Conservation (phyloP, 2,888 invertebrate species). For the Campoletis raptor region DNA sequence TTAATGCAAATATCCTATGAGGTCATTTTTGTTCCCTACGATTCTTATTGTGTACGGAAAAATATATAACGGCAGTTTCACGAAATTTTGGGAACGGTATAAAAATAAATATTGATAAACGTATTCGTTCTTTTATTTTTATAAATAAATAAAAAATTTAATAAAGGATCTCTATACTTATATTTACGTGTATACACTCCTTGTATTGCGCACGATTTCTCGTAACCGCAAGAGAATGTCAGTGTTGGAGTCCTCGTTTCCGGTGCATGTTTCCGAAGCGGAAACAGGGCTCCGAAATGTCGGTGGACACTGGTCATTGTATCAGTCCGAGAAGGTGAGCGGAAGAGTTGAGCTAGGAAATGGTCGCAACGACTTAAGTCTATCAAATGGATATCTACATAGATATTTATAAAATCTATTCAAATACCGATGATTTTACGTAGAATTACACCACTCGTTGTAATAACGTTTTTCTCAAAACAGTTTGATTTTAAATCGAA, state of each 20-base stretch:
- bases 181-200: not conserved
- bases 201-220: not conserved
- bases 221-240: constrained; percentile 72
- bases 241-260: constrained; percentile 81
- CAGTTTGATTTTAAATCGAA: too few species aligned
- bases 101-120: not conserved
- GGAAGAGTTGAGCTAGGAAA: constrained; percentile 13
- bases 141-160: not conserved
- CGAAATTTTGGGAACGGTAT: not conserved
- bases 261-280: constrained; percentile 80
- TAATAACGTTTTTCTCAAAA: too few species aligned
- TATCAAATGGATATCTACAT: constrained; percentile 25
- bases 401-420: not conserved
- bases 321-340: constrained; percentile 74
- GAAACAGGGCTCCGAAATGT: constrained; percentile 79
- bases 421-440: not conserved
- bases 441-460: too few species aligned
- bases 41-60: not conserved
- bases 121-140: not conserved
- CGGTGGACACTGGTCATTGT: constrained; percentile 78
- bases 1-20: not conserved
- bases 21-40: not conserved
- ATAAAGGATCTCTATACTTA: not conserved
- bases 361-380: not conserved
- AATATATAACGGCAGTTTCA: not conserved